A percentile compares a stretch with the other conserved stretches of the same genome.
These are phyloP conservation scores for Heliconius charithonia DNA, from an alignment of 2,888 invertebrate genomes.

Conservation along the genomic window DNA sequence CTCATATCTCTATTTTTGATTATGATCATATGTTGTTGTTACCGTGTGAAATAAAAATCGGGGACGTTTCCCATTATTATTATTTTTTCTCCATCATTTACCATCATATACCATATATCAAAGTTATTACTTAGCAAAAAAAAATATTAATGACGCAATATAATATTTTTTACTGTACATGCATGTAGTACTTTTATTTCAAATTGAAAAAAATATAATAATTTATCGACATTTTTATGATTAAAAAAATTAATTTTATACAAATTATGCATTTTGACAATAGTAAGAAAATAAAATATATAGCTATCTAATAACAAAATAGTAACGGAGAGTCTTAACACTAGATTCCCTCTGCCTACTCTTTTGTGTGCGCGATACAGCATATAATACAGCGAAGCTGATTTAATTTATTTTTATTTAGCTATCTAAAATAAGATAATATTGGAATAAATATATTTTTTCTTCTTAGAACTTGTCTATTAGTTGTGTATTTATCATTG, in stretches of 20 bases:
- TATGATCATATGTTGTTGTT: background rate
- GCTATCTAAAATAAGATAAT: too few relatives aligned
- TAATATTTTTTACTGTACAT: background rate
- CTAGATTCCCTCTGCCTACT: too few relatives aligned
- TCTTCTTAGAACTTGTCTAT: slow-evolving; percentile 4
- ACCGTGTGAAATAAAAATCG: background rate
- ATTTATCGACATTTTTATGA: background rate
- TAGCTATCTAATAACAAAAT: background rate
- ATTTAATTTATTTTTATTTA: too few relatives aligned
- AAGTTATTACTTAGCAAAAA: background rate
- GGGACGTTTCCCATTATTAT: background rate
- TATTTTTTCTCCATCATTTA: background rate
- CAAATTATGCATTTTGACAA: background rate
- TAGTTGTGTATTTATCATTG: background rate
- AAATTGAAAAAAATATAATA: background rate
- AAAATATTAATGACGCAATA: background rate
- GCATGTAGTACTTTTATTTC: background rate
- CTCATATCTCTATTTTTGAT: background rate
- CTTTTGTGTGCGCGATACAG: too few relatives aligned
- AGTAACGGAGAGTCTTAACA: too few relatives aligned
- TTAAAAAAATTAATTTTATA: too few relatives aligned
- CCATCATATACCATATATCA: background rate
- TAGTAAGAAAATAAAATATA: too few relatives aligned
- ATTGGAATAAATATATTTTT: background rate
- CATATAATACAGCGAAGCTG: too few relatives aligned